Evolutionary conservation across 2,113 vertebrate genomes (phyloP), one percentile per base, ranked within the genome.

Genomic region (Pao palembangensis): DNA sequence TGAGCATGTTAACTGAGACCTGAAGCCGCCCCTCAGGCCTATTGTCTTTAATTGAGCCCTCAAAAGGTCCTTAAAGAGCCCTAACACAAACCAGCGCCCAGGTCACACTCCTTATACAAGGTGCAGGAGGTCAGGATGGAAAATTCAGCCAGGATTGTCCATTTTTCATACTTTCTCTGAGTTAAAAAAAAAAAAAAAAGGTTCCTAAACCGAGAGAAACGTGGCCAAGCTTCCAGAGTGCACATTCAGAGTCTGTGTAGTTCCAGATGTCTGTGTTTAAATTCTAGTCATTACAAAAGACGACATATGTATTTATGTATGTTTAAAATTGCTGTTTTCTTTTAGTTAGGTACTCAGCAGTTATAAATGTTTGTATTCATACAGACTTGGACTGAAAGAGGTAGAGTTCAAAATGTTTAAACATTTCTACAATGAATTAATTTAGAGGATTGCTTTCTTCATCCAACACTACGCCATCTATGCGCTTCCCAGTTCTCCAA

Each of bases 1-100:
- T 67, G 55, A 76, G 20, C 56, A 18, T 48, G 68, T 84, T 73
- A 75, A 76, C 58, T 19, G 62, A 67, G 55, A 47, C 77, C 71
- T 50, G 43, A 61, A 68, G 75, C 66, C 2, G 51, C 14, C 59
- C 34, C 69, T 74, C 67, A 73, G 61, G 15, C 55, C 60, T 31
- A 51, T 61, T 67, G 69, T 52, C 71, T 63, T 78, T 72, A 79
- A 79, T 50, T 38, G 20, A 53, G 6, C 61, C 61, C 56, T 71
- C 68, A 64, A 79, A 61, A 46, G 28, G 25, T 21, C 51, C 16
- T 66, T 52, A 58, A 76, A 68, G 65, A 70, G 59, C 15, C 56
- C 6, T 53, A 71, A 71, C 47, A 3, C 49, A 19, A 47, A 69
- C 48, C 46, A 58, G 58, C 49, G 46, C 51, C 10, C 18, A 55